Percentiles rank a stretch among this genome's conserved stretches.
Conservation (phyloP, 2,888 invertebrate genomes). For the Scaptodrosophila latifasciaeformis region DNA sequence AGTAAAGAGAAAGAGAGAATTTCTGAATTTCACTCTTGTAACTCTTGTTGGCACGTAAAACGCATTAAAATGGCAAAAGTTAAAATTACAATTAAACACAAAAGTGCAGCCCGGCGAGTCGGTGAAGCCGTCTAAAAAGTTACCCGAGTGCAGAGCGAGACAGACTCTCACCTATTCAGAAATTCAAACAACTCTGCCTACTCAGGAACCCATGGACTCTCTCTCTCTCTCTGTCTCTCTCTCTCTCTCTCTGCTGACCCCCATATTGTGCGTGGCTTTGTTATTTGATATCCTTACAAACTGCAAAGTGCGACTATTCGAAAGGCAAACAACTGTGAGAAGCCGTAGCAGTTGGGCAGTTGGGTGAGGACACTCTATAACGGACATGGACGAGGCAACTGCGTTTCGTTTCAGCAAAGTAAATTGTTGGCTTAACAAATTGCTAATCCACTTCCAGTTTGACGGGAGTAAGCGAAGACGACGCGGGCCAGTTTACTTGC, state of each 20-base stretch:
- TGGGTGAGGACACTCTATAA: no score
- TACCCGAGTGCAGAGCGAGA: constrained; percentile 6
- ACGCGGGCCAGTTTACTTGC: not conserved
- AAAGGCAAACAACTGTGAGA: constrained; percentile 11
- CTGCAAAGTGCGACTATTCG: constrained; percentile 10
- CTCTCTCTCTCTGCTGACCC: no score
- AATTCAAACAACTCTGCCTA: constrained; percentile 33
- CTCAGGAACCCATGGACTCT: constrained; percentile 41
- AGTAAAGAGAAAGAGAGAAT: no score
- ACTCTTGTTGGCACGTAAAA: constrained; percentile 23
- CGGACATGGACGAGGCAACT: not conserved
- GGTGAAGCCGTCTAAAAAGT: constrained; percentile 39
- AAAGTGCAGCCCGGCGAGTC: constrained; percentile 9
- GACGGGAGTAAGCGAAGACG: constrained; percentile 6
- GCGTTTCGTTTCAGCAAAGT: constrained; percentile 27
- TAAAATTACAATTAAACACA: constrained; percentile 21
- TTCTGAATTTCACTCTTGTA: not conserved
- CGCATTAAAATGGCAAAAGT: constrained; percentile 34
- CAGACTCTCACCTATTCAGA: constrained; percentile 7
- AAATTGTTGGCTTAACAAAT: constrained; percentile 68
- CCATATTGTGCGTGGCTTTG: no score
- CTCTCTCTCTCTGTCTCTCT: no score
- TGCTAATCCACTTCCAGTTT: constrained; percentile 55
- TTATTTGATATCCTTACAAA: no score
- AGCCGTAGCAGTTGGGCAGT: no score